These are phyloP conservation scores for Sigmodon hispidus DNA, from an alignment of 2,113 vertebrate species.

Conservation along the genomic window DNA sequence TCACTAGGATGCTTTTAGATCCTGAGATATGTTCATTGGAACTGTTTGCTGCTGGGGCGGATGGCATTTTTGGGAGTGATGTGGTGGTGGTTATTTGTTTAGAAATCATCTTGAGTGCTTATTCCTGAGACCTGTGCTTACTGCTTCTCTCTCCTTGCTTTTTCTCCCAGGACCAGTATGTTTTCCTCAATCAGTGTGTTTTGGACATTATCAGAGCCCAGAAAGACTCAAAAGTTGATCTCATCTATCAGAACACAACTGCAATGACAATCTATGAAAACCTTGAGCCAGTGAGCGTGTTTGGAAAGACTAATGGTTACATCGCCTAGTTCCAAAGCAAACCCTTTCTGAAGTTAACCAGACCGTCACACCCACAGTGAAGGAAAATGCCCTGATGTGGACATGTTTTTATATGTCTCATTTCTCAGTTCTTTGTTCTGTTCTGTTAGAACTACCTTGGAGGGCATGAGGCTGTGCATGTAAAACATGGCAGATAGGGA, in stretches of 20 bases:
- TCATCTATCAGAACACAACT: constrained; percentile 94
- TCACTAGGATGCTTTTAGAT: not conserved
- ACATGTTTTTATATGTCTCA: constrained; percentile 65
- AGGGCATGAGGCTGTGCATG: constrained; percentile 41
- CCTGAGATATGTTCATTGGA: not conserved
- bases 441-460: constrained; percentile 61
- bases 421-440: constrained; percentile 74
- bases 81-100: too few species aligned
- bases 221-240: constrained; percentile 91
- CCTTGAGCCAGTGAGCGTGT: constrained; percentile 78
- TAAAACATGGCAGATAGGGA: not conserved
- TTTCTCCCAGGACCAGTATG: constrained; percentile 92
- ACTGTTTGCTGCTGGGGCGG: not conserved
- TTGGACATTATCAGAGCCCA: constrained; percentile 94
- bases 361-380: constrained; percentile 13
- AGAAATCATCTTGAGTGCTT: not conserved
- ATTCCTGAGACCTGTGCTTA: not conserved
- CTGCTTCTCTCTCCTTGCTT: constrained; percentile 13
- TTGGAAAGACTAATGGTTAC: constrained; percentile 86
- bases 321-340: constrained; percentile 76
- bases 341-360: not conserved
- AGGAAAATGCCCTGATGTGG: constrained; percentile 57
- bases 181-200: constrained; percentile 96
- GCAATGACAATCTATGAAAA: constrained; percentile 95
- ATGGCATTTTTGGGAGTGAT: not conserved